phyloP scores from a whole-genome alignment of 2,113 vertebrate species.

The Brachypodius melanocephalos region DNA sequence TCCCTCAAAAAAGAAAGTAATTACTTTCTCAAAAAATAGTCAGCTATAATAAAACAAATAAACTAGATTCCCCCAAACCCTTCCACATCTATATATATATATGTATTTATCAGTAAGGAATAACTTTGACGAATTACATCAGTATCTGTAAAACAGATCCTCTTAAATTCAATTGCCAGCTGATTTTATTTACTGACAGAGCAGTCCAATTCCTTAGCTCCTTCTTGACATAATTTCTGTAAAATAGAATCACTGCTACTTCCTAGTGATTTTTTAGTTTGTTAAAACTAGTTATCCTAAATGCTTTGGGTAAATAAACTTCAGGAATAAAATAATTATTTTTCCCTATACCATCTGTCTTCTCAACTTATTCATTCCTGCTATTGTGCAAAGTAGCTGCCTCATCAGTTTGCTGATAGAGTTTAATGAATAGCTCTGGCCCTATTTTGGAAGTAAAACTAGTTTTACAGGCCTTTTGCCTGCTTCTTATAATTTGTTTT shows the following conservation, averaged over 20 bases:
- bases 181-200: neutral
- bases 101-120: neutral
- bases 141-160: neutral
- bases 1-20: accelerated
- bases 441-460: neutral
- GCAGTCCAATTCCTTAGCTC: neutral
- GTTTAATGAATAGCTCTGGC: neutral
- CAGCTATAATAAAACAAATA: neutral
- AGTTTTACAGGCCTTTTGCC: neutral
- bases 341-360: neutral
- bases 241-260: neutral
- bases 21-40: neutral
- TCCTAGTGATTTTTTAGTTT: neutral
- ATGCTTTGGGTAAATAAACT: neutral
- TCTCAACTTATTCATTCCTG: neutral
- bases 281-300: neutral
- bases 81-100: neutral
- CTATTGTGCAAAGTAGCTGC: neutral
- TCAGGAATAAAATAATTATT: neutral
- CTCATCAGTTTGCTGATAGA: neutral
- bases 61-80: neutral
- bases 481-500: neutral
- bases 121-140: neutral
- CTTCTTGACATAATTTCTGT: neutral
- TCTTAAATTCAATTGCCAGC: neutral